Conservation (phyloP, 2,888 invertebrate species). For the Cacoxenus indagator region DNA sequence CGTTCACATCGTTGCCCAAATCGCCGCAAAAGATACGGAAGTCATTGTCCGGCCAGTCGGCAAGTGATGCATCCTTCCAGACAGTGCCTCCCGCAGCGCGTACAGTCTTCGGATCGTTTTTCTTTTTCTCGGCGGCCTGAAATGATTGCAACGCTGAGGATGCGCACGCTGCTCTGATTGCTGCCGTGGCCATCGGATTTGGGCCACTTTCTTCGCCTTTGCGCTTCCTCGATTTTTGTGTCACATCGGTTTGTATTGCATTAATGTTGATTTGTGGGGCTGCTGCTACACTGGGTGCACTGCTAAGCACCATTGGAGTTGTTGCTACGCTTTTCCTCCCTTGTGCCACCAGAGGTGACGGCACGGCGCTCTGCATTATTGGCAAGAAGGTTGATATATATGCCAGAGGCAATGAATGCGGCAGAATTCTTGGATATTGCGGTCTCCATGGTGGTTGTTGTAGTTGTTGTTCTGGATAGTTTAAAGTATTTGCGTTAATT, state of each 20-base stretch:
- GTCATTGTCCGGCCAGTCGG: constrained; percentile 99
- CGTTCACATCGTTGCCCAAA: constrained; percentile 98
- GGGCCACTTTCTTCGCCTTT: constrained; percentile 78
- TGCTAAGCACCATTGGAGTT: constrained; percentile 76
- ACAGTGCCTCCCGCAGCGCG: constrained; percentile 93
- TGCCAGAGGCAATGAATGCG: constrained; percentile 66
- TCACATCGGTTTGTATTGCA: constrained; percentile 74
- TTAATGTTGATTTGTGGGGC: constrained; percentile 72
- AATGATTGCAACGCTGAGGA: constrained; percentile 74
- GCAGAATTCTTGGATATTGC: constrained; percentile 61
- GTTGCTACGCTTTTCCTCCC: constrained; percentile 45
- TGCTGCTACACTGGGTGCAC: constrained; percentile 74
- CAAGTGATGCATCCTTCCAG: constrained; percentile 95
- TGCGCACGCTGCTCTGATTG: constrained; percentile 76
- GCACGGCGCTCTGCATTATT: constrained; percentile 47
- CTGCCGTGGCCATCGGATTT: constrained; percentile 76
- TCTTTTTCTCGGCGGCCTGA: constrained; percentile 73
- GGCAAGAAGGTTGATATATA: constrained; percentile 71
- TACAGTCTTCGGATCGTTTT: constrained; percentile 75
- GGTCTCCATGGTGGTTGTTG: constrained; percentile 62
- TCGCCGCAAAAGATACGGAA: constrained; percentile 99
- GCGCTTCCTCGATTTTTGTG: constrained; percentile 75
- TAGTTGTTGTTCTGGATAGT: constrained; percentile 78
- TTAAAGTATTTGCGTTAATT: constrained; percentile 81
- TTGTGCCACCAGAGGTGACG: constrained; percentile 22